Evolutionary conservation across 92 coral and sea anemone genomes (phyloP), one percentile per base, ranked within the genome.

Genomic region (Siderastrea siderea): DNA sequence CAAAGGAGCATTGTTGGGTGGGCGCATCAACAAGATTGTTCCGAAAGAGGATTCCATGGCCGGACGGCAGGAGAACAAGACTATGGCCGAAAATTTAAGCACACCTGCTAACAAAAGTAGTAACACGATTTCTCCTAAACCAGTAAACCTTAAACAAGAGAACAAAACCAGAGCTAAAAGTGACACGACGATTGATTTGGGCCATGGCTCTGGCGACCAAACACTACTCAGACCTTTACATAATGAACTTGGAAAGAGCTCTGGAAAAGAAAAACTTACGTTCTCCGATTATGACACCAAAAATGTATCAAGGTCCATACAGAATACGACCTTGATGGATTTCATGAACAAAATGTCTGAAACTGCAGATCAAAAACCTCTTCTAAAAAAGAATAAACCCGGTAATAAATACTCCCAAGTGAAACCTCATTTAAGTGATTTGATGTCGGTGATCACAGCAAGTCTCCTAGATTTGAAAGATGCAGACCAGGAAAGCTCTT

Each of bases 1-100:
- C 10, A 84, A 60, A 60, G 87, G 87, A 16, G 71, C 74, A 17
- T 38, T 74, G 19, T 63, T 84, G 49, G 87, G 87, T 15, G 87
- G 87, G 63, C 70, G 87, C 26, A 84, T 84, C 52, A 84, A 64
- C 73, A 84, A 84, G 74, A 45, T 59, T 46, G 44, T 57, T 54
- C 72, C 87, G 6, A n/a, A 16, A 64, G 74, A 14, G 13, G 74
- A 61, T 71, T 44, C 49, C 14, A 48, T 73, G 1, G 63, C 14
- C 64, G 38, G 38, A 6, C 67, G 3, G 7, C 53, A 62, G 73
- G 80, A 53, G 13, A 83, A 43, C 12, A 71, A 83, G 57, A 50
- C 73, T 47, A 3, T 83, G 44, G 61, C 71, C 7, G 71, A 84
- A 52, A 62, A 61, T 14, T 51, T 74, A 47, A 43, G 71, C 61